Evolutionary conservation across 2,113 vertebrate genomes (phyloP).

Genomic region (Sebastes fasciatus): DNA sequence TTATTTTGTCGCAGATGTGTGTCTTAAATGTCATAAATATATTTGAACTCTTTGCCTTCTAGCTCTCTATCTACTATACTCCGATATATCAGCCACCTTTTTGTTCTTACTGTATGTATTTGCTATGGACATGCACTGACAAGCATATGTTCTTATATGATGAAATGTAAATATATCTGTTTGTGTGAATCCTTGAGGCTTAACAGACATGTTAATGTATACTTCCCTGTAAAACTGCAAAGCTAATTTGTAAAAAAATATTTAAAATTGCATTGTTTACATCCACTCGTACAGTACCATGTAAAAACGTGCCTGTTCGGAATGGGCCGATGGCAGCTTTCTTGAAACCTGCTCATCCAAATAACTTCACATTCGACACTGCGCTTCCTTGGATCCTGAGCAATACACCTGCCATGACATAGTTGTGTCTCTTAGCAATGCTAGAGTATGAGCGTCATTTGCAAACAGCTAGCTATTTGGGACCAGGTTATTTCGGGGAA

Average conservation of each 20-base stretch:
- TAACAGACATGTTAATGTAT: neutral
- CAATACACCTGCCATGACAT: neutral
- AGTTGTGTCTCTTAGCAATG: neutral
- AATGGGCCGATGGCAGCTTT: too few species aligned
- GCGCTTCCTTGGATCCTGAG: neutral
- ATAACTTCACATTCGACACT: neutral
- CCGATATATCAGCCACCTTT: neutral
- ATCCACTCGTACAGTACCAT: too few species aligned
- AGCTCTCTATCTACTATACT: neutral
- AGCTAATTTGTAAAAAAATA: too few species aligned
- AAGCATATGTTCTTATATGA: neutral
- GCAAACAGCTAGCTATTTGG: neutral
- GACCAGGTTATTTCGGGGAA: neutral
- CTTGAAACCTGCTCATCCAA: too few species aligned
- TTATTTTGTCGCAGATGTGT: neutral
- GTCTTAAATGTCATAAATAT: neutral
- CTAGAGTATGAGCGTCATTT: neutral
- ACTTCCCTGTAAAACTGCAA: neutral
- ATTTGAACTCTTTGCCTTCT: neutral
- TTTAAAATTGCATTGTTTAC: too few species aligned
- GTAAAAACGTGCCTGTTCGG: too few species aligned
- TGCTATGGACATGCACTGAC: neutral
- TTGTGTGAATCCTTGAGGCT: neutral
- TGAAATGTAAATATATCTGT: neutral
- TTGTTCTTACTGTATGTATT: neutral